These are phyloP conservation scores for Brachionus calyciflorus DNA, from an alignment of 1,140 invertebrate species.

Conservation along the genomic window DNA sequence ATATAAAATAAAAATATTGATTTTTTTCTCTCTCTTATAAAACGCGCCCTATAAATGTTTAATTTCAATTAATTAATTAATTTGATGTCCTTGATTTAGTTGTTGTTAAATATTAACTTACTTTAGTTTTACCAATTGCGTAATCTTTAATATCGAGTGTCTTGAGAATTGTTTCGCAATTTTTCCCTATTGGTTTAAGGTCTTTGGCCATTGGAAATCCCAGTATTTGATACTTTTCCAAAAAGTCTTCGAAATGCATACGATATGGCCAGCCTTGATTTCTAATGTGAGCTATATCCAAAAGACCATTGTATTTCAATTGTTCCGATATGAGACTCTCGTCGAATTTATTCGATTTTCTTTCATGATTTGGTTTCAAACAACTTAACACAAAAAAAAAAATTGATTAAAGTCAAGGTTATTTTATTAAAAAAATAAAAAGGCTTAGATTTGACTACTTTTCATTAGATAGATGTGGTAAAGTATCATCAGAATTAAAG, in stretches of 20 bases:
- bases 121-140: slow-evolving; percentile 38
- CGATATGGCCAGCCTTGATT: slow-evolving; percentile 55
- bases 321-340: slow-evolving; percentile 72
- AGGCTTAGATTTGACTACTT: neutral
- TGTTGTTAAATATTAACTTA: neutral
- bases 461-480: neutral
- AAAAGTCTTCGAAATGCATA: slow-evolving; percentile 55
- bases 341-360: slow-evolving; percentile 69
- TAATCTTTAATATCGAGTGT: slow-evolving; percentile 21
- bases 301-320: slow-evolving; percentile 62
- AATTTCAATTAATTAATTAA: slow-evolving; percentile 40
- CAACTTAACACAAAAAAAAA: too few species aligned
- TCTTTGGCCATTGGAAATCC: neutral
- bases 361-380: slow-evolving; percentile 75
- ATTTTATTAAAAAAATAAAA: neutral
- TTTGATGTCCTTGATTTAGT: slow-evolving; percentile 17
- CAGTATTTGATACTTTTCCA: slow-evolving; percentile 51
- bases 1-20: slow-evolving; percentile 32
- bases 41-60: neutral
- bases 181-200: slow-evolving; percentile 5
- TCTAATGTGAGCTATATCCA: slow-evolving; percentile 54
- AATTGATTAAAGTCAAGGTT: neutral
- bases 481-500: neutral
- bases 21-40: too few species aligned
- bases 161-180: slow-evolving; percentile 39